Conservation (phyloP, 2,888 invertebrate genomes). For the Tupiocoris notatus region DNA sequence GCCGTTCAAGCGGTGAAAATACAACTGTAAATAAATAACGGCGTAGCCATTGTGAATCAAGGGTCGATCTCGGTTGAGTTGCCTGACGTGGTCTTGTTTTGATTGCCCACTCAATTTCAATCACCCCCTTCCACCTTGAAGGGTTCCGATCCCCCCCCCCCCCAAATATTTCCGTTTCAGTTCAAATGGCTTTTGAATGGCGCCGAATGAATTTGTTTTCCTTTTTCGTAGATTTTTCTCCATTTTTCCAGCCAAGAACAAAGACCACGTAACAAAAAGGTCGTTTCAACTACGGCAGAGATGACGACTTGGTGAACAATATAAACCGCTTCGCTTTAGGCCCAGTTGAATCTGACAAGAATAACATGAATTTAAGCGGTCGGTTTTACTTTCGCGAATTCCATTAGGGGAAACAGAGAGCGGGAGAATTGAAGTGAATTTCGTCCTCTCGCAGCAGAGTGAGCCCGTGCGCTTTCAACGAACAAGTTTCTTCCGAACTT, state of each 20-base stretch:
- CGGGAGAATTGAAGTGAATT: too few species aligned
- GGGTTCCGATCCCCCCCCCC: slow-evolving; percentile 1
- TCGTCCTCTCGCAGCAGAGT: too few species aligned
- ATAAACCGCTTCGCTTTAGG: background rate
- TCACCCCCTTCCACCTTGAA: slow-evolving; percentile 8
- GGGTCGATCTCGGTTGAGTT: slow-evolving; percentile 32
- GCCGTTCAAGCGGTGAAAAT: background rate
- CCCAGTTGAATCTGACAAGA: background rate
- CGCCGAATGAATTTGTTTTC: slow-evolving; percentile 32
- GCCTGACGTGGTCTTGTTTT: slow-evolving; percentile 30
- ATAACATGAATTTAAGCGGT: too few species aligned
- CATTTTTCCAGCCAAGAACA: background rate
- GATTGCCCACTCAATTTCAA: slow-evolving; percentile 41
- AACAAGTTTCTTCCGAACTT: too few species aligned
- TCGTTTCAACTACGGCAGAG: background rate
- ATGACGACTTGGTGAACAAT: too few species aligned
- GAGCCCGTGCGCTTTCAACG: too few species aligned
- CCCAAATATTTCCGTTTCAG: slow-evolving; percentile 36
- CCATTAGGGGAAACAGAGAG: too few species aligned
- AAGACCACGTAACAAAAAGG: background rate
- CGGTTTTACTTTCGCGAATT: too few species aligned
- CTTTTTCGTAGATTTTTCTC: background rate
- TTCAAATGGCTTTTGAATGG: slow-evolving; percentile 34
- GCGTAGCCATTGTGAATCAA: background rate
- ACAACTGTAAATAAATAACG: slow-evolving; percentile 23